A percentile compares a stretch with the other conserved stretches of the same genome.
These are phyloP conservation scores for Drosophila pallidifrons DNA, from an alignment of 1,140 invertebrate genomes.

Conservation along the genomic window DNA sequence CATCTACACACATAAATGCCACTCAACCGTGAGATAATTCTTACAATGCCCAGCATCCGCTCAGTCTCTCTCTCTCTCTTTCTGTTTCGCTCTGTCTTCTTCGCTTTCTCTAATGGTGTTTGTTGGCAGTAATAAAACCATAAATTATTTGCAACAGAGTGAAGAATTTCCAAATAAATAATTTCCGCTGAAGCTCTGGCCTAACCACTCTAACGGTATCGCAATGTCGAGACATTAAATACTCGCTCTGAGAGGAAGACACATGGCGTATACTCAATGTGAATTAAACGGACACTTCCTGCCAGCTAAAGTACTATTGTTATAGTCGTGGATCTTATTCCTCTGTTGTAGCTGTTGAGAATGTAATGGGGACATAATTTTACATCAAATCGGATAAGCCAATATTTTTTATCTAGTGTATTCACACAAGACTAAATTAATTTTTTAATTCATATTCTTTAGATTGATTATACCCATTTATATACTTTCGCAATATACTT, in stretches of 20 bases:
- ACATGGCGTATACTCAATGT: slow-evolving; percentile 54
- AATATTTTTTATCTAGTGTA: too few relatives aligned
- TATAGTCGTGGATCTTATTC: not conserved
- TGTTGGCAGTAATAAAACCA: slow-evolving; percentile 23
- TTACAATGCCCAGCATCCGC: slow-evolving; percentile 32
- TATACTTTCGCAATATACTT: too few relatives aligned
- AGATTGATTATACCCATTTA: too few relatives aligned
- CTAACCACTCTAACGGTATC: slow-evolving; percentile 31
- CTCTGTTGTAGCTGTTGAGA: not conserved
- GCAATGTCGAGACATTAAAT: slow-evolving; percentile 32
- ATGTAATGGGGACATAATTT: not conserved
- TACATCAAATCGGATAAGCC: too few relatives aligned
- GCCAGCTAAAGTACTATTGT: not conserved
- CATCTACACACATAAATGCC: slow-evolving; percentile 3
- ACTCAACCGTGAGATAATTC: slow-evolving; percentile 37
- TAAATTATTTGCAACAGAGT: slow-evolving; percentile 54
- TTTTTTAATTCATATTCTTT: too few relatives aligned
- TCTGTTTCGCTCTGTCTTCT: not conserved
- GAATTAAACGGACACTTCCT: slow-evolving; percentile 37
- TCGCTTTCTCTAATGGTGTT: not conserved
- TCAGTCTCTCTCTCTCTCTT: slow-evolving; percentile 1
- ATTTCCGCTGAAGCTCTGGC: slow-evolving; percentile 47
- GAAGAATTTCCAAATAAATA: slow-evolving; percentile 58
- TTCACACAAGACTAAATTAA: too few relatives aligned
- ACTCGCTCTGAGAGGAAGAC: slow-evolving; percentile 21